phyloP scores from a whole-genome alignment of 1,140 invertebrate genomes.

The Drosophila fuyamai region DNA sequence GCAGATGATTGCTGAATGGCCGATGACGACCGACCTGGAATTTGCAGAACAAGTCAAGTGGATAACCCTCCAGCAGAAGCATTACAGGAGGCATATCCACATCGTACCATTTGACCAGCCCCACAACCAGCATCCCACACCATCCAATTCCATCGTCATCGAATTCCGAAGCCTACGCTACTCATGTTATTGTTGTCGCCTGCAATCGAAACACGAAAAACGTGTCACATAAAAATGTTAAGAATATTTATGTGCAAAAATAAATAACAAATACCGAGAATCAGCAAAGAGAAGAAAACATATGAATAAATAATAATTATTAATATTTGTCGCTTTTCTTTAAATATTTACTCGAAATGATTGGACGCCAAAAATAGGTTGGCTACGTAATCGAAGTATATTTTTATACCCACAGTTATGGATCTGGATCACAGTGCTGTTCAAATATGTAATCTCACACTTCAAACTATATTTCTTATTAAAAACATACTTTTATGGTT shows the following conservation, averaged over 20 bases:
- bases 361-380: constrained; percentile 67
- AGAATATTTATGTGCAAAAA: constrained; percentile 64
- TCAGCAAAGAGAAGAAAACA: constrained; percentile 30
- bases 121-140: constrained; percentile 5
- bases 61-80: constrained; percentile 11
- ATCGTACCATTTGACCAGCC: constrained; percentile 1
- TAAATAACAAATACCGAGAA: constrained; percentile 43
- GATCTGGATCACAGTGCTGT: constrained; percentile 33
- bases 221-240: constrained; percentile 69
- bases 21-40: constrained; percentile 56
- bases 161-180: constrained; percentile 28
- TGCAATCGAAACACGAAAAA: constrained; percentile 65
- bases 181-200: constrained; percentile 48
- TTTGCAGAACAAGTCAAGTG: constrained; percentile 65
- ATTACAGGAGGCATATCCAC: constrained; percentile 29
- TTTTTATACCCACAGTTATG: constrained; percentile 63
- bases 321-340: constrained; percentile 52
- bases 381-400: constrained; percentile 75
- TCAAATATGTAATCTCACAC: neutral
- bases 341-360: constrained; percentile 55
- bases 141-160: neutral
- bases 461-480: neutral
- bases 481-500: neutral
- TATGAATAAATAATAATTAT: constrained; percentile 78
- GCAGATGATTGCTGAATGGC: constrained; percentile 62